A percentile compares a stretch with the other conserved stretches of the same genome.
Evolutionary conservation across 2,113 vertebrate genomes (phyloP).

Genomic region (Uria aalge): DNA sequence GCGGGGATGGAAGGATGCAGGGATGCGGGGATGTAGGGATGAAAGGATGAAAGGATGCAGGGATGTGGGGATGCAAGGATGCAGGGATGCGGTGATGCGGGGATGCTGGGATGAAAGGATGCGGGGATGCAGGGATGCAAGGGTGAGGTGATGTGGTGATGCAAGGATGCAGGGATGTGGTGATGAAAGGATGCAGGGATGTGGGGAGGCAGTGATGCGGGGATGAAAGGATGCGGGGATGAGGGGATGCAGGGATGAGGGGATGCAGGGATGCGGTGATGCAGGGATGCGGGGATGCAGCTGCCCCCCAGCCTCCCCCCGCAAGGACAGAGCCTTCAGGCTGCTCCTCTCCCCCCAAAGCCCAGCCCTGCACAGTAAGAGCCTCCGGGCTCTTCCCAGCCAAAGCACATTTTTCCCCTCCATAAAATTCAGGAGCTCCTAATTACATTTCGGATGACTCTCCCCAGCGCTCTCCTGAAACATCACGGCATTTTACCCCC

Average conservation of each 20-base stretch:
- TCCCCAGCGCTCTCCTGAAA: too few relatives aligned
- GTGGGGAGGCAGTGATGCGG: too few relatives aligned
- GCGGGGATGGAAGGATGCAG: too few relatives aligned
- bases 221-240: background rate
- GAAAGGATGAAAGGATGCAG: too few relatives aligned
- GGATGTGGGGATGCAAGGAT: too few relatives aligned
- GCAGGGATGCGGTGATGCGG: too few relatives aligned
- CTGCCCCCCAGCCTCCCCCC: background rate
- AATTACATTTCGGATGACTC: background rate
- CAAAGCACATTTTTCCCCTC: background rate
- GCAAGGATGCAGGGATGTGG: background rate
- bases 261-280: too few relatives aligned
- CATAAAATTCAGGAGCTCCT: background rate
- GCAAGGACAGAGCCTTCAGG: background rate
- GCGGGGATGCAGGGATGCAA: too few relatives aligned
- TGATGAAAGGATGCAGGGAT: background rate
- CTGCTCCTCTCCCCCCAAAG: background rate
- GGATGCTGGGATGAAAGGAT: too few relatives aligned
- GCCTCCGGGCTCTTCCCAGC: background rate
- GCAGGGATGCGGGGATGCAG: background rate
- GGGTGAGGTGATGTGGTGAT: background rate
- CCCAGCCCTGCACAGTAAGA: background rate
- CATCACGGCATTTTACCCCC: rapidly evolving
- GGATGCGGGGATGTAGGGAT: too few relatives aligned
- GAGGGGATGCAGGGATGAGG: rapidly evolving